phyloP scores from a whole-genome alignment of 2,888 invertebrate genomes.

The Emmelina monodactyla region DNA sequence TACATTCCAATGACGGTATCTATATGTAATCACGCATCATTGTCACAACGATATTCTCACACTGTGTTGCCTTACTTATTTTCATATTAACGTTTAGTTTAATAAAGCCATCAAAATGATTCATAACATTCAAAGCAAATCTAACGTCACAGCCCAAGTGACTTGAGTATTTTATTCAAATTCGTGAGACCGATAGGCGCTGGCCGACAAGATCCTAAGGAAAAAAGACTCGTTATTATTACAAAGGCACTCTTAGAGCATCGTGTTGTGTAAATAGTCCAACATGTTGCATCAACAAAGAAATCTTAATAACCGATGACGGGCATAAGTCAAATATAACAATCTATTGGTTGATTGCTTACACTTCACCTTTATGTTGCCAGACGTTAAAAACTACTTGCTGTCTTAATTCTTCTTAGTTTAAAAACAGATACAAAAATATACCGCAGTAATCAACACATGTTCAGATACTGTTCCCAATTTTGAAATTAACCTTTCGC shows the following conservation, averaged over 20 bases:
- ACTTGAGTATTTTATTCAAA: constrained; percentile 59
- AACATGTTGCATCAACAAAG: constrained; percentile 64
- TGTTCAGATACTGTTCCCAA: too few relatives aligned
- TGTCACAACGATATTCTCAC: constrained; percentile 46
- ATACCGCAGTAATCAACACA: too few relatives aligned
- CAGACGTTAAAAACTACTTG: constrained; percentile 1
- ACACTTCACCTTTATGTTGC: constrained; percentile 27
- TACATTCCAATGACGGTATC: constrained; percentile 54
- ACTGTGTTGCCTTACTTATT: constrained; percentile 42
- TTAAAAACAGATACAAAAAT: too few relatives aligned
- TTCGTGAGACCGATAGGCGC: constrained; percentile 52
- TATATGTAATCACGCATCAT: constrained; percentile 58
- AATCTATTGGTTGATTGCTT: constrained; percentile 60
- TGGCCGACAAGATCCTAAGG: constrained; percentile 37
- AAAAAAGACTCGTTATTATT: constrained; percentile 50
- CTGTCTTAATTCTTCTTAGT: too few relatives aligned
- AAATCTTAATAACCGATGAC: constrained; percentile 65
- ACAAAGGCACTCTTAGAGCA: constrained; percentile 48
- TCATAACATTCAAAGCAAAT: constrained; percentile 54
- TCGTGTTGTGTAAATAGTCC: constrained; percentile 65
- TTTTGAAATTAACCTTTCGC: too few relatives aligned
- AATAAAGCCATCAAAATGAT: constrained; percentile 57
- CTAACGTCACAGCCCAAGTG: constrained; percentile 54
- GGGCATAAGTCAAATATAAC: constrained; percentile 59
- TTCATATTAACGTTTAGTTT: constrained; percentile 42